Conservation (phyloP, 2,888 invertebrate species). For the Drosophila kambysellisi region DNA sequence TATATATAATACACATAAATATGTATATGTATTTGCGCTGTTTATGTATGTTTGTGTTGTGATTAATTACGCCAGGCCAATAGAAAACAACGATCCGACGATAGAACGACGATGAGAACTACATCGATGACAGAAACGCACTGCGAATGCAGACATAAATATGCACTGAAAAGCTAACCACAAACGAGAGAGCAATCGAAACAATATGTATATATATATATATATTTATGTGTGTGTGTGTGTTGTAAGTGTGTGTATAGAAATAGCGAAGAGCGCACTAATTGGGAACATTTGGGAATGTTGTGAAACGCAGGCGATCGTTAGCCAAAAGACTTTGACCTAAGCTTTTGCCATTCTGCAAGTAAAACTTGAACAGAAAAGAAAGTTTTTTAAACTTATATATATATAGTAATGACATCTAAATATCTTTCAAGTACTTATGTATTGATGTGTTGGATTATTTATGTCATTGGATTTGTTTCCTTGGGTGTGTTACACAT, state of each 20-base stretch:
- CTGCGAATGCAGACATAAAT: slow-evolving; percentile 25
- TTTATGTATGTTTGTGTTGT: neutral
- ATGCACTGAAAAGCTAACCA: slow-evolving; percentile 1
- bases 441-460: neutral
- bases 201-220: neutral
- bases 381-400: neutral
- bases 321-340: slow-evolving; percentile 23
- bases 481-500: neutral
- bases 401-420: neutral
- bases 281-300: slow-evolving; percentile 6
- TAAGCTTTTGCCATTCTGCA: neutral
- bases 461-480: neutral
- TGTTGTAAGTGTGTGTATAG: neutral
- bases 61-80: slow-evolving; percentile 2
- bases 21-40: neutral
- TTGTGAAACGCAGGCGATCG: slow-evolving; percentile 13
- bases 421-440: too few species aligned
- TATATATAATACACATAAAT: neutral
- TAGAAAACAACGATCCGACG: slow-evolving; percentile 13
- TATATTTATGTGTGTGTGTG: neutral
- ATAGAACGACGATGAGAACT: slow-evolving; percentile 6
- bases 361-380: neutral
- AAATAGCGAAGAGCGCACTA: neutral
- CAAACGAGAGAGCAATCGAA: slow-evolving; percentile 3
- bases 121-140: slow-evolving; percentile 35